Conservation (phyloP, 92 coral and sea anemone genomes). For the Porites lobata region DNA sequence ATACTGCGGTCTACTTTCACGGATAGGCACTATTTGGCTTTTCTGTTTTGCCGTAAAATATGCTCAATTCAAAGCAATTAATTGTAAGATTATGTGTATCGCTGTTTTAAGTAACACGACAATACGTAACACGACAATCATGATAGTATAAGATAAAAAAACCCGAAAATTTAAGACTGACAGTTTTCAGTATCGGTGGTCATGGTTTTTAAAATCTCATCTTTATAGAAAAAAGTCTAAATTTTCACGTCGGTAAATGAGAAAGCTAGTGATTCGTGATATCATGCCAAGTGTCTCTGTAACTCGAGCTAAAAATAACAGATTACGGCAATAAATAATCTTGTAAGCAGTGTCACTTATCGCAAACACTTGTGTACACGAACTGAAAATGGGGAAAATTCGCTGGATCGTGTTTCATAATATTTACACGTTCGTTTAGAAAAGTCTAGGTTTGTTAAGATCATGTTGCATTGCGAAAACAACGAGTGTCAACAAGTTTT, state of each 20-base stretch:
- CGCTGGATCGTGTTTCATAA: conserved; percentile 43
- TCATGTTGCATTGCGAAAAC: background rate
- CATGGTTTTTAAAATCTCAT: background rate
- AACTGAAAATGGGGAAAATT: conserved; percentile 11
- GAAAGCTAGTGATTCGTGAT: conserved; percentile 26
- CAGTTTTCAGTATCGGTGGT: background rate
- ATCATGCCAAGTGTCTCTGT: conserved; percentile 21
- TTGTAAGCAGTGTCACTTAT: conserved; percentile 35
- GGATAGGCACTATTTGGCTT: background rate
- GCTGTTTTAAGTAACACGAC: background rate
- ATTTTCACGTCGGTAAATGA: conserved; percentile 32
- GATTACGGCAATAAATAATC: conserved; percentile 36
- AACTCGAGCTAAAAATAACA: conserved; percentile 51
- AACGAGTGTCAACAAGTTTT: background rate
- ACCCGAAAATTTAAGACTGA: background rate
- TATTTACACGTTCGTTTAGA: conserved; percentile 17
- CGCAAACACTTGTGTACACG: conserved; percentile 36
- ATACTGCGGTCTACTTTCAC: background rate
- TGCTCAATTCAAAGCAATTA: conserved; percentile 35
- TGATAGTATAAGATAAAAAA: conserved; percentile 9
- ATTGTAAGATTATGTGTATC: conserved; percentile 38
- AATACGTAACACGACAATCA: background rate
- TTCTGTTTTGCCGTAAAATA: conserved; percentile 1
- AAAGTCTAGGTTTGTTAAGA: conserved; percentile 17
- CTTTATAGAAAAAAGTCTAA: conserved; percentile 16